Conservation (phyloP, 2,113 vertebrate genomes). For the Thomomys bottae region DNA sequence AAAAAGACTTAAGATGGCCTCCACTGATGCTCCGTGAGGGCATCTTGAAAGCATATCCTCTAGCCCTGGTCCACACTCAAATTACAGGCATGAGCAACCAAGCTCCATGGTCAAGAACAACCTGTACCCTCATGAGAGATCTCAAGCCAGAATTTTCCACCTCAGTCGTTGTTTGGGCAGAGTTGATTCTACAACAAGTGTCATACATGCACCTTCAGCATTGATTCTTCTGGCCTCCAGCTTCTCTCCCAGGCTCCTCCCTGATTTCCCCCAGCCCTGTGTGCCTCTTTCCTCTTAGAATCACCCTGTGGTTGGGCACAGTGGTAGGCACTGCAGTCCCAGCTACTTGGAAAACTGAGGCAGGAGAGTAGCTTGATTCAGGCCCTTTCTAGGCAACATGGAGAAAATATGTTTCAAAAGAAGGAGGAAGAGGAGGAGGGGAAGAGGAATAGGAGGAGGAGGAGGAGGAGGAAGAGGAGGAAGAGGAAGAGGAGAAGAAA, state of each 20-base stretch:
- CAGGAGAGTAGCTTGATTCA: neutral
- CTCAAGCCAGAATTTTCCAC: neutral
- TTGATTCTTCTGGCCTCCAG: neutral
- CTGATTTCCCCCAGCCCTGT: neutral
- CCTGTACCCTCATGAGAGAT: neutral
- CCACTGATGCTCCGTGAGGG: neutral
- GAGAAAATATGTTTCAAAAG: neutral
- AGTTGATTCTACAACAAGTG: neutral
- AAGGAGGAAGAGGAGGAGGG: neutral
- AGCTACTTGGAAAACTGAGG: no score
- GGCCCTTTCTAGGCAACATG: neutral
- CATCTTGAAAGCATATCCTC: neutral
- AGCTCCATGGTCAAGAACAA: neutral
- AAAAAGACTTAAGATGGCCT: neutral
- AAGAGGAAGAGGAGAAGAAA: neutral
- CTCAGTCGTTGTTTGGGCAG: neutral
- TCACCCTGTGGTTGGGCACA: neutral
- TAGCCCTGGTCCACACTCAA: neutral
- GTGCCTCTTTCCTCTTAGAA: no score
- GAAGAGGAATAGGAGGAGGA: no score
- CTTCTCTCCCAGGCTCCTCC: no score
- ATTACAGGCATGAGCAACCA: neutral
- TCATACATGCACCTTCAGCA: neutral
- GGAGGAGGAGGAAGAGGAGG: no score
- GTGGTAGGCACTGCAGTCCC: no score